A percentile compares a stretch with the other conserved stretches of the same genome.
These are phyloP conservation scores for Eupristina koningsbergeri DNA, from an alignment of 1,140 invertebrate species.

Conservation along the genomic window DNA sequence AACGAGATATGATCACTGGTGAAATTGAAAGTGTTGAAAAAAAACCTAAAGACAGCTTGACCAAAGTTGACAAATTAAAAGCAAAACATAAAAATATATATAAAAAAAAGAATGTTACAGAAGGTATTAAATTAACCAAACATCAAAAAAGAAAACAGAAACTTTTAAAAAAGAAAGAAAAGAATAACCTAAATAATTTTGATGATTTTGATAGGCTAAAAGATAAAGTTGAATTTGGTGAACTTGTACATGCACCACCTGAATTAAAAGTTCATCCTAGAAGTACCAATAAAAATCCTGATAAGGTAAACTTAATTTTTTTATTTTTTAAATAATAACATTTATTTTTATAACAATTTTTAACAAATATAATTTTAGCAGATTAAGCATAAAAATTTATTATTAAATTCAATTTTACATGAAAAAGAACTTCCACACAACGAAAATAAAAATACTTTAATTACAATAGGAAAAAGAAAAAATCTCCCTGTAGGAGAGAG, in stretches of 20 bases:
- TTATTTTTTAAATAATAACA: conserved; percentile 31
- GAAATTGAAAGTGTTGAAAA: conserved; percentile 71
- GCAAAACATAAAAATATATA: conserved; percentile 66
- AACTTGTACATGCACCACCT: conserved; percentile 79
- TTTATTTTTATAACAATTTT: conserved; percentile 1
- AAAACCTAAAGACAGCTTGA: conserved; percentile 70
- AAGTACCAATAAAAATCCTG: conserved; percentile 66
- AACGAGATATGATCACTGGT: conserved; percentile 72
- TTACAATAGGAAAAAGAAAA: conserved; percentile 76
- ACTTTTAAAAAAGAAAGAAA: conserved; percentile 70
- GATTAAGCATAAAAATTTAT: conserved; percentile 75
- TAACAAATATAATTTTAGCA: conserved; percentile 60
- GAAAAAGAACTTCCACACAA: conserved; percentile 45
- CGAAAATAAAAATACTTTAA: conserved; percentile 55
- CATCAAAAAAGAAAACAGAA: conserved; percentile 69
- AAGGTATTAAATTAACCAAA: conserved; percentile 67
- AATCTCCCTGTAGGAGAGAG: conserved; percentile 74
- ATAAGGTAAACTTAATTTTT: conserved; percentile 68
- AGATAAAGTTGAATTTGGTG: conserved; percentile 79
- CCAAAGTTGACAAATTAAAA: conserved; percentile 68
- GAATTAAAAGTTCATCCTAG: conserved; percentile 72
- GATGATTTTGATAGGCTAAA: conserved; percentile 67
- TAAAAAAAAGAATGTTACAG: conserved; percentile 65
- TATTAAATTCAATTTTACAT: conserved; percentile 74
- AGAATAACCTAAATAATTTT: conserved; percentile 60